A percentile compares a stretch with the other conserved stretches of the same genome.
phyloP scores from a whole-genome alignment of 2,888 invertebrate species.

The Lymantria dispar region DNA sequence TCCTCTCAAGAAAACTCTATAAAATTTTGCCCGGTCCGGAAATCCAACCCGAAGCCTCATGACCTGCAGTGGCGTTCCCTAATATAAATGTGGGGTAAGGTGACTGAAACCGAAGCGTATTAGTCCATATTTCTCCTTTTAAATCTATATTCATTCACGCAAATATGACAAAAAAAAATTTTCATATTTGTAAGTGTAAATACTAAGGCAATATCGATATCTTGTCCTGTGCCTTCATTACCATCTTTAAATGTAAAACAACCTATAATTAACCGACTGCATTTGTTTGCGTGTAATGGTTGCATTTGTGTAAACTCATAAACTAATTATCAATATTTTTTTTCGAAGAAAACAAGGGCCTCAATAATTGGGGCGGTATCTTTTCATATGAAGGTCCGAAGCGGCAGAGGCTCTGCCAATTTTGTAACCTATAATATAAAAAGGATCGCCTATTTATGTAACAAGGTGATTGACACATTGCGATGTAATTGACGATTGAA shows the following conservation, averaged over 20 bases:
- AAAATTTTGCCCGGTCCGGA: too few species aligned
- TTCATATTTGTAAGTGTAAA: too few species aligned
- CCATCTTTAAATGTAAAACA: constrained; percentile 36
- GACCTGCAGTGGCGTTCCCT: too few species aligned
- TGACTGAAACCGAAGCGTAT: too few species aligned
- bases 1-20: too few species aligned
- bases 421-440: constrained; percentile 44
- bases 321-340: constrained; percentile 66
- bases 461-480: constrained; percentile 77
- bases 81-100: too few species aligned
- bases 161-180: too few species aligned
- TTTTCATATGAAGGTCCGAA: constrained; percentile 46
- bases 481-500: constrained; percentile 50
- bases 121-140: too few species aligned
- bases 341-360: constrained; percentile 33
- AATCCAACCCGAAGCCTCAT: too few species aligned
- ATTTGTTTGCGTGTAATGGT: constrained; percentile 74
- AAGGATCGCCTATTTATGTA: constrained; percentile 51
- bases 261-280: constrained; percentile 57
- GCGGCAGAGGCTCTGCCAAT: constrained; percentile 41
- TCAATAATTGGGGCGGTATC: constrained; percentile 61
- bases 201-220: not conserved
- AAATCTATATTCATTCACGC: too few species aligned
- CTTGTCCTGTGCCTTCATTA: not conserved
- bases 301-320: constrained; percentile 74